phyloP scores from a whole-genome alignment of 2,888 invertebrate genomes.

The Polymixis flavicincta region DNA sequence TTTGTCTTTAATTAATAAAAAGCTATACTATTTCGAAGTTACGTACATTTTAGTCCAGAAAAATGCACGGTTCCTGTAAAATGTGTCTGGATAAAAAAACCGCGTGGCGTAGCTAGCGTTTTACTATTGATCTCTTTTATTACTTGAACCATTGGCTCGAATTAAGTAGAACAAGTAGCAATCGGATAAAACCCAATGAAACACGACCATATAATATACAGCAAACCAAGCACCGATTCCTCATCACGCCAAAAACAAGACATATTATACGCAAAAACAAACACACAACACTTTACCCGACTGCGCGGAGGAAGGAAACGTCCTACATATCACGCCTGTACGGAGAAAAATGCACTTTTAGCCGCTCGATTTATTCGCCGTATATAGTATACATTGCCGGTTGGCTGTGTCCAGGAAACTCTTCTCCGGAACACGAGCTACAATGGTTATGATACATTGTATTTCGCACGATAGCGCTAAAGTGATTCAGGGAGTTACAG shows the following conservation, averaged over 20 bases:
- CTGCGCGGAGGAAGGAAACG: constrained; percentile 70
- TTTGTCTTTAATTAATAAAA: background rate
- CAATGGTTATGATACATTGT: constrained; percentile 86
- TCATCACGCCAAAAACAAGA: constrained; percentile 47
- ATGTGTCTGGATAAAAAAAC: background rate
- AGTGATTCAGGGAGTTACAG: constrained; percentile 74
- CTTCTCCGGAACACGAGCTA: constrained; percentile 76
- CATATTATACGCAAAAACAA: constrained; percentile 53
- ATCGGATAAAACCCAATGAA: background rate
- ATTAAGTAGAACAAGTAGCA: background rate
- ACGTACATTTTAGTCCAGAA: background rate
- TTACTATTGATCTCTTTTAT: background rate
- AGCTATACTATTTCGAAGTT: background rate
- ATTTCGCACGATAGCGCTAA: constrained; percentile 84
- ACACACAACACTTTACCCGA: constrained; percentile 65
- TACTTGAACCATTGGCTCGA: background rate
- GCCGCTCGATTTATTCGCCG: constrained; percentile 70
- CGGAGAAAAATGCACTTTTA: constrained; percentile 73
- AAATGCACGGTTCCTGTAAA: background rate
- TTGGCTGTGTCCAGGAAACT: constrained; percentile 70
- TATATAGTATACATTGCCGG: constrained; percentile 72
- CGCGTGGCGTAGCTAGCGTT: background rate
- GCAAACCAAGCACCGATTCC: constrained; percentile 16
- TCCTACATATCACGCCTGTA: constrained; percentile 68
- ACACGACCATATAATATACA: background rate